Conservation (phyloP, 2,113 vertebrate species). For the Phylloscopus trochilus region DNA sequence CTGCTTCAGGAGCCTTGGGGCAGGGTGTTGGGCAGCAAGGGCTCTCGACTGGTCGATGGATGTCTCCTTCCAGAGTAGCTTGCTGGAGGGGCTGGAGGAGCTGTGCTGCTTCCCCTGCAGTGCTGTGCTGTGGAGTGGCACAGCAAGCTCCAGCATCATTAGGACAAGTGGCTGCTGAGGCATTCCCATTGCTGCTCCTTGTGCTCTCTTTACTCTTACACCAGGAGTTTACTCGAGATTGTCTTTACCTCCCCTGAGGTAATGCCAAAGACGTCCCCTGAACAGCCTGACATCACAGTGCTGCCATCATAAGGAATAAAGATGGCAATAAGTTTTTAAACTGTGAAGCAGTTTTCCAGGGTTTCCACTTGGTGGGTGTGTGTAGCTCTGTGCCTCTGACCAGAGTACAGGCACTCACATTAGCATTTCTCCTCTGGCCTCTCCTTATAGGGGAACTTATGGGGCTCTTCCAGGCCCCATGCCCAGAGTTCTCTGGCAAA, state of each 20-base stretch:
- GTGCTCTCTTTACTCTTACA: neutral
- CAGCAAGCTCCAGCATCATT: neutral
- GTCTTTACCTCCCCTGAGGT: neutral
- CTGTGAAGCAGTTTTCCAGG: neutral
- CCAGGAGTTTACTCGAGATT: accelerated
- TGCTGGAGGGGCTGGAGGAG: neutral
- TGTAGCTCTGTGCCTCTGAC: neutral
- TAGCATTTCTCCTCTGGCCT: neutral
- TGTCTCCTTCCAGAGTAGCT: neutral
- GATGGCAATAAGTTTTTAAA: neutral
- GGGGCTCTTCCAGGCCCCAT: neutral
- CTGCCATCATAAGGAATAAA: neutral
- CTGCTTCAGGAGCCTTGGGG: accelerated
- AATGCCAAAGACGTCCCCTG: neutral
- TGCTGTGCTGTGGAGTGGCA: neutral
- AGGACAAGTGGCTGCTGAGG: neutral
- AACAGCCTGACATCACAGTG: neutral
- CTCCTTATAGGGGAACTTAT: neutral
- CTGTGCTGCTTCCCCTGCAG: neutral
- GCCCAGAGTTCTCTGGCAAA: neutral
- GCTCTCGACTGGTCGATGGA: neutral
- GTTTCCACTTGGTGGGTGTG: neutral
- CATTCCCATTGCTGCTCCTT: neutral
- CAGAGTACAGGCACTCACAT: neutral
- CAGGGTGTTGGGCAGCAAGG: accelerated